These are phyloP conservation scores for Eilema griseolum DNA, from an alignment of 2,888 invertebrate species.

Conservation along the genomic window DNA sequence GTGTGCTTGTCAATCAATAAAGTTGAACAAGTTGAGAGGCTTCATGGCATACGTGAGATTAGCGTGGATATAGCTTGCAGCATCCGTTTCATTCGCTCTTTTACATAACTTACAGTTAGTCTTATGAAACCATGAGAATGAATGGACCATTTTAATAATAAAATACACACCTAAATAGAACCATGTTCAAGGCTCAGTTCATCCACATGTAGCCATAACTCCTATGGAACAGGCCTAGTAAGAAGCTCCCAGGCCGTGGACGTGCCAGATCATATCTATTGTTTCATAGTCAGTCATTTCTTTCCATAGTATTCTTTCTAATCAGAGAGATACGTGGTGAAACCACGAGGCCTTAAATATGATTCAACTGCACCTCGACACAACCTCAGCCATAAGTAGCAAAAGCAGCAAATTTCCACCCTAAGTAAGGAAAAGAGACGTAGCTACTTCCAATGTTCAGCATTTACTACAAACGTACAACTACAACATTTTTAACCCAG, in stretches of 20 bases:
- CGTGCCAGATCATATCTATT: too few relatives aligned
- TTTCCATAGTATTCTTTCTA: too few relatives aligned
- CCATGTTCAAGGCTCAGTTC: not conserved
- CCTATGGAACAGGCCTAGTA: too few relatives aligned
- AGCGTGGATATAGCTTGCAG: constrained; percentile 62
- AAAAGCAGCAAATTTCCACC: not conserved
- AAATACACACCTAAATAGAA: not conserved
- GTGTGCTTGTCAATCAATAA: constrained; percentile 85
- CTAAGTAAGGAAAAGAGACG: not conserved
- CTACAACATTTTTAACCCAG: not conserved
- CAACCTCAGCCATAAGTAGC: not conserved
- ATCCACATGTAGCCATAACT: too few relatives aligned
- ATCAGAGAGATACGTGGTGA: not conserved
- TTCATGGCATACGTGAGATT: constrained; percentile 60
- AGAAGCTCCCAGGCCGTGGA: too few relatives aligned
- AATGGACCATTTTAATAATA: not conserved
- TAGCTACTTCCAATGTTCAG: not conserved
- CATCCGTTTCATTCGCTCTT: not conserved
- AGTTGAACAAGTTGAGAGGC: constrained; percentile 69
- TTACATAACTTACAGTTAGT: not conserved
- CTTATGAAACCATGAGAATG: not conserved
- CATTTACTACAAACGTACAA: not conserved
- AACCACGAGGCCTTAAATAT: not conserved
- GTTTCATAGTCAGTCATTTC: too few relatives aligned
- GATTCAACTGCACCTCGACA: not conserved